Evolutionary conservation across 2,888 invertebrate species (phyloP), one percentile per base, ranked within the genome.

Genomic region (Clostera curtula): DNA sequence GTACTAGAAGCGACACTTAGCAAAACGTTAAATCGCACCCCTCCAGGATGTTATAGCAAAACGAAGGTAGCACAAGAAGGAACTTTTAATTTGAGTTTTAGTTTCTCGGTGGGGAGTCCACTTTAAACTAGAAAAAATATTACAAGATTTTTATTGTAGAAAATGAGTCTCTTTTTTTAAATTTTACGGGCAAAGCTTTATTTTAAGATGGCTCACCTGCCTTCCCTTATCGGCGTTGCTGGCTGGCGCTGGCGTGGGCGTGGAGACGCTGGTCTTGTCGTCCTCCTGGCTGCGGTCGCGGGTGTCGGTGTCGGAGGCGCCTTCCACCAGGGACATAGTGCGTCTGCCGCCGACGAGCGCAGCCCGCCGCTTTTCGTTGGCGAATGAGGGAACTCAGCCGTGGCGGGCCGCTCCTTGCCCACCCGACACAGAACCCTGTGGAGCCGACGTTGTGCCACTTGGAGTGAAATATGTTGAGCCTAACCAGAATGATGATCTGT

Each of bases 241-340:
- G 24, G 37, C 35, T 4, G 37, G 40, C 5, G 54, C 35, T 6
- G 49, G 45, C 2, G 48, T 42, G 27, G 24, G 31, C 31, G 33
- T 40, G 7, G 31, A 22, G n/a, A n/a, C n/a, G 19, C 20, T 23
- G 24, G 32, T 52, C 36, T 46, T 49, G 3, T 53, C 55, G 31
- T 49, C 53, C 26, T 55, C 56, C 30, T 31, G 42, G 14, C 36
- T 50, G 25, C 49, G 42, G 14, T 36, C 49, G 25, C 49, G 51
- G 29, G 67, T 65, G 49, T 82, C 80, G 21, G 70, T 68, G 53
- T 82, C 82, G 28, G 82, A 82, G 36, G 62, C 62, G 40, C 68
- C 80, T 69, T 79, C 82, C 24, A 63, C 82, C 64, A 82, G 56
- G 74, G 82, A 82, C 82, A 82, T 82, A 70, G 64, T 58, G 60